Evolutionary conservation across 1,140 invertebrate species (phyloP).

Genomic region (Carposina sasakii): DNA sequence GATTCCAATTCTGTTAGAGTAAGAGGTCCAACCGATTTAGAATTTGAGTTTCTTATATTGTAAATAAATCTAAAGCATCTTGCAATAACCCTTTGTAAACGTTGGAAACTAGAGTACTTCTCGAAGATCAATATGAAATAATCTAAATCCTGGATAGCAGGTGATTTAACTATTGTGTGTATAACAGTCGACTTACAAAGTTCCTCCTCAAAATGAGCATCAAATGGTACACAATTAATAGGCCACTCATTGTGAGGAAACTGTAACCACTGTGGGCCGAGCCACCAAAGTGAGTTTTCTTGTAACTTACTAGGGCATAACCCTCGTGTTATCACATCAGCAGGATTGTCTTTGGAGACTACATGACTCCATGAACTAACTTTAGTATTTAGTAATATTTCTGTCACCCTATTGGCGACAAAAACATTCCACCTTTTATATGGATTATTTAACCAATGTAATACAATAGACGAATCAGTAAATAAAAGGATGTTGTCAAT

Average conservation of each 20-base stretch:
- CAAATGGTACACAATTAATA: no score
- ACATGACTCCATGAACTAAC: conserved; percentile 36
- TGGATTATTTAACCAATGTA: conserved; percentile 8
- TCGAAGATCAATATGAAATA: conserved; percentile 10
- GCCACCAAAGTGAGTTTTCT: conserved; percentile 41
- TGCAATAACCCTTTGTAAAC: conserved; percentile 9
- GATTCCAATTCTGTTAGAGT: conserved; percentile 16
- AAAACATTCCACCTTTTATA: conserved; percentile 17
- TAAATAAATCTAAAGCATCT: conserved; percentile 18
- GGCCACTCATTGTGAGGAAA: no score
- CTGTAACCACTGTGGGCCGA: conserved; percentile 32
- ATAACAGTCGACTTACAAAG: conserved; percentile 5
- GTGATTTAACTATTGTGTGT: conserved; percentile 13
- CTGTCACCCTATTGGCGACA: conserved; percentile 37
- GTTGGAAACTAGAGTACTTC: conserved; percentile 10
- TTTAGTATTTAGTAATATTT: conserved; percentile 32
- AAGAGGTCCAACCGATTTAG: not conserved
- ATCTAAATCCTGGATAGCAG: conserved; percentile 25
- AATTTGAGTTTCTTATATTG: conserved; percentile 1
- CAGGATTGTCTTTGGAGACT: conserved; percentile 33
- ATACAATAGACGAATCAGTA: conserved; percentile 11
- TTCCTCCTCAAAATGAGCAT: conserved; percentile 3
- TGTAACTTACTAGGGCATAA: conserved; percentile 23
- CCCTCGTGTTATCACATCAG: conserved; percentile 43
- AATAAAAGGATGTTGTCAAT: conserved; percentile 10